Base-by-base conservation (phyloP, 2,797 vertebrate genomes). In the Sebastiscus albofasciatus region DNA sequence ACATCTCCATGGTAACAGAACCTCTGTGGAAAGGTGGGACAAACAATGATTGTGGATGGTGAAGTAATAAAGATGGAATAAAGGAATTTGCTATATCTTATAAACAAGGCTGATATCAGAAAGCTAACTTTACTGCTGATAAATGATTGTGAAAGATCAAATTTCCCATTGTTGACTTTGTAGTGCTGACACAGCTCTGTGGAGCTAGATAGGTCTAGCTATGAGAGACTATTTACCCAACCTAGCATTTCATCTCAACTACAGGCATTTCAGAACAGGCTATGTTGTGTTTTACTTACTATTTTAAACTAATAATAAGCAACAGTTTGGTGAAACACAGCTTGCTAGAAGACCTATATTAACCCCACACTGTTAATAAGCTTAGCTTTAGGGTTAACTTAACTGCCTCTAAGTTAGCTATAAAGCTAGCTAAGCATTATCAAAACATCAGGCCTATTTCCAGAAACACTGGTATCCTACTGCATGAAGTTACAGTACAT, bases 311-410 rank as follows among this genome's bases (percentile, higher is more conserved):
- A n/a, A 24, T 20, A 39, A 66, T 27, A 29, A 22, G 4, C 8
- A 22, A 13, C 29, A 67, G 20, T 33, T 18, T 5, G 2, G 2
- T 6, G 13, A 12, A 26, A 33, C 13, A 74, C 24, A 77, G 16
- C 27, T 34, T 1, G 5, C 5, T 27, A n/a, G 9, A 69, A 18
- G 4, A 73, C 36, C 27, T 7, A 22, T 5, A 46, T 56, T 36
- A 65, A 72, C 46, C 2, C 26, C 5, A 49, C 4, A 22, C 0
- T n/a, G 67, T 59, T 54, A 24, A 70, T 61, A 89, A 87, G 87
- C 88, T 87, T 91, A 88, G 84, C 85, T 36, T 58, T 10, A 61
- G 49, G 55, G 59, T 49, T 10, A 55, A 55, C 88, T 87, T 92
- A 86, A 84, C 84, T 67, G 24, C 24, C 8, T 46, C 2, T 46